phyloP scores from a whole-genome alignment of 2,113 vertebrate genomes.

The Sardina pilchardus region DNA sequence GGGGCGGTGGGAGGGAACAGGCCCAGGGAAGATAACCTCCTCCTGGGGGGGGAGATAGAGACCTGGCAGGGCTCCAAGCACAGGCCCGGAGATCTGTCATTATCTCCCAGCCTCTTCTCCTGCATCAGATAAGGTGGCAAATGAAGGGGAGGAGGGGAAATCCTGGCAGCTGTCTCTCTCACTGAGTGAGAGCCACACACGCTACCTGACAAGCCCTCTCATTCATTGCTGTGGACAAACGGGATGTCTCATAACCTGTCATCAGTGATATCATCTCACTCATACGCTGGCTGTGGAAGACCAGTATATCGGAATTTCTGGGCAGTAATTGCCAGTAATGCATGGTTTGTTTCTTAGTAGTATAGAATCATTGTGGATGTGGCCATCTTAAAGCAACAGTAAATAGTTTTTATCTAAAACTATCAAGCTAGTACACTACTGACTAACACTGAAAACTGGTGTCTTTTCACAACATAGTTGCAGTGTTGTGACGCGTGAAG shows the following conservation, averaged over 20 bases:
- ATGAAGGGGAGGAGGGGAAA: neutral
- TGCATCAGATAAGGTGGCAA: slow-evolving; percentile 22
- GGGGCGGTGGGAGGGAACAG: slow-evolving; percentile 35
- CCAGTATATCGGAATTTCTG: neutral
- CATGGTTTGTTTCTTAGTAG: neutral
- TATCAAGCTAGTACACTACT: too few relatives aligned
- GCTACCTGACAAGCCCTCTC: neutral
- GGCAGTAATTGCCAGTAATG: neutral
- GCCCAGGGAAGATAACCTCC: slow-evolving; percentile 40
- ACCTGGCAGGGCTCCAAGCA: slow-evolving; percentile 17
- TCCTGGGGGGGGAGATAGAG: slow-evolving; percentile 30
- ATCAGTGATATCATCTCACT: neutral
- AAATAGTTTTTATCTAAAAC: too few relatives aligned
- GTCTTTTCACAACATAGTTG: too few relatives aligned
- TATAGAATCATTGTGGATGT: too few relatives aligned
- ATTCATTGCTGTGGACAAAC: neutral
- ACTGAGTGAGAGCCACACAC: neutral
- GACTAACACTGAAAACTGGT: too few relatives aligned
- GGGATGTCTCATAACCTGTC: neutral
- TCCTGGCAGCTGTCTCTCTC: slow-evolving; percentile 32
- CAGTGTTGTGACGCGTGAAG: too few relatives aligned
- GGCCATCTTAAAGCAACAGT: too few relatives aligned
- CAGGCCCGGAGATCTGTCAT: neutral
- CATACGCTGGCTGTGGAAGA: neutral
- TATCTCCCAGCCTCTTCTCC: neutral